A percentile compares a stretch with the other conserved stretches of the same genome.
Conservation (phyloP, 2,113 vertebrate species). For the Odocoileus virginianus region DNA sequence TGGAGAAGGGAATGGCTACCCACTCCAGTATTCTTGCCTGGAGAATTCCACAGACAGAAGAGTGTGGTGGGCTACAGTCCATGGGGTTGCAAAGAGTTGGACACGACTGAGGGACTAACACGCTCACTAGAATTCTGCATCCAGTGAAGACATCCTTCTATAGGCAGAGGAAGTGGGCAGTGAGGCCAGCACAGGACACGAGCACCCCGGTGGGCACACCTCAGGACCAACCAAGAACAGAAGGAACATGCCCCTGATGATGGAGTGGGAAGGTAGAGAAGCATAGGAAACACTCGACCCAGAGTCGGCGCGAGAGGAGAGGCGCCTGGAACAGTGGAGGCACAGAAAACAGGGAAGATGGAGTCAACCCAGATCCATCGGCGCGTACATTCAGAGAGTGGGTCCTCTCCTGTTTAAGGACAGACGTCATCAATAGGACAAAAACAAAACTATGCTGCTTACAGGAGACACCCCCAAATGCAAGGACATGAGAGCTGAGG, state of each 20-base stretch:
- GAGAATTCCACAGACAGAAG: background rate
- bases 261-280: rapidly evolving
- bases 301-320: rapidly evolving
- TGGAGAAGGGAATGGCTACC: background rate
- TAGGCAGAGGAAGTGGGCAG: background rate
- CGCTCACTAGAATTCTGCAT: background rate
- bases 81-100: background rate
- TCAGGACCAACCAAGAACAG: background rate
- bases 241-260: rapidly evolving
- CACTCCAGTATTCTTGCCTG: background rate
- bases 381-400: rapidly evolving
- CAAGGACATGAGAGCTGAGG: background rate
- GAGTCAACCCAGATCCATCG: too few species aligned
- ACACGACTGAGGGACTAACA: background rate
- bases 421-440: rapidly evolving
- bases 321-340: background rate
- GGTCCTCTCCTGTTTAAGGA: background rate
- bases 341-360: rapidly evolving
- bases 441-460: background rate
- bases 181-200: background rate
- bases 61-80: background rate
- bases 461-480: background rate
- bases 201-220: rapidly evolving
- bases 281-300: rapidly evolving
- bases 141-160: background rate